Evolutionary conservation across 2,113 vertebrate genomes (phyloP), one percentile per base, ranked within the genome.

Genomic region (Pantherophis guttatus): DNA sequence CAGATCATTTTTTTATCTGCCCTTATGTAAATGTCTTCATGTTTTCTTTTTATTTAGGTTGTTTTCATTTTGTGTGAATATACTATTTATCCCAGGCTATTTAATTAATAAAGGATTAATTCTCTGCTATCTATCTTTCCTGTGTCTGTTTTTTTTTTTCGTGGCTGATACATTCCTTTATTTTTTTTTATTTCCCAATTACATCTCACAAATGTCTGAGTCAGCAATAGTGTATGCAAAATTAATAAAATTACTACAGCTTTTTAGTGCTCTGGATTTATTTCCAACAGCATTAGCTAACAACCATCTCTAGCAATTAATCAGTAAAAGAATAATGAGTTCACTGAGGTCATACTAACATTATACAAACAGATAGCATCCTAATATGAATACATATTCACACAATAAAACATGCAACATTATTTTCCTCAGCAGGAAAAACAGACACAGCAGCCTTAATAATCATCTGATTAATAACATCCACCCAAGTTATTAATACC

Each of bases 401-500:
- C 39, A 52, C 29, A 93, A 94, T 94, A 96, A 97, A 96, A 95
- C 87, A 95, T 90, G 15, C 21, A 55, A 91, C 92, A 96, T 96
- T 94, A 19, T 91, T 95, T 95, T 94, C 96, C 95, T 94, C 95
- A 58, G 93, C 33, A 70, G 29, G 65, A 70, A 33, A 70, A 70
- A 70, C 65, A 95, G 87, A 96, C 93, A 29, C 11, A 93, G 62
- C 90, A 62, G 53, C 91, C 94, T 89, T 52, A 95, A 88, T 92
- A 90, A 93, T 94, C 95, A 94, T 94, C 93, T 96, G 88, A 93
- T 94, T 95, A 96, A 96, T 97, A 96, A 87, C 33, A 94, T 88
- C 94, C 95, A 91, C 70, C 1, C 90, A 95, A 94, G 94, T 92
- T 97, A 95, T 95, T 95, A 94, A 96, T 92, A 90, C 91, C 85